A percentile compares a stretch with the other conserved stretches of the same genome.
phyloP scores from a whole-genome alignment of 2,888 invertebrate genomes.

The Biston betularia region DNA sequence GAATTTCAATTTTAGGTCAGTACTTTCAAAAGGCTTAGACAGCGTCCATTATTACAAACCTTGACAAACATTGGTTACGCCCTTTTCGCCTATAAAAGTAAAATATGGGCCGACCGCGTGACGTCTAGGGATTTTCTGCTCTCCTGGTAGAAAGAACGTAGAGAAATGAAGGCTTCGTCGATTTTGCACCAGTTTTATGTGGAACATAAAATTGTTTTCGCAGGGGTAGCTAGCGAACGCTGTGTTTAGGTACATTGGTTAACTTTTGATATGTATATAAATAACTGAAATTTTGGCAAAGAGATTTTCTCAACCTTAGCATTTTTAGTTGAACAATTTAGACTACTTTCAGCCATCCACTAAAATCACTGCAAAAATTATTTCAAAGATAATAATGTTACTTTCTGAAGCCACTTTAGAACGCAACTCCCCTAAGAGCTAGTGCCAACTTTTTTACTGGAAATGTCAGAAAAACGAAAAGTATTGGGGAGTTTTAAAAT shows the following conservation, averaged over 20 bases:
- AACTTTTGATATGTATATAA: conserved; percentile 9
- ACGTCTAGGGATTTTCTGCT: conserved; percentile 52
- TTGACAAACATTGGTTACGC: conserved; percentile 65
- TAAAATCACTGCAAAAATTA: conserved; percentile 30
- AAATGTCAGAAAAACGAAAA: conserved; percentile 44
- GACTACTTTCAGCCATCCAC: neutral
- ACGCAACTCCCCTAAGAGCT: conserved; percentile 33
- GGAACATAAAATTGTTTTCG: conserved; percentile 29
- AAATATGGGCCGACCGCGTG: conserved; percentile 60
- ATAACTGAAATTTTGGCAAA: conserved; percentile 5
- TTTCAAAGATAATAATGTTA: conserved; percentile 37
- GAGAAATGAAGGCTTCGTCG: conserved; percentile 32
- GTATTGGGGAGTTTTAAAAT: no score
- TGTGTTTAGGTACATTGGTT: conserved; percentile 13
- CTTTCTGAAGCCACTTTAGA: conserved; percentile 32
- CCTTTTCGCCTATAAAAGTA: conserved; percentile 64
- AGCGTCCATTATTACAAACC: conserved; percentile 59
- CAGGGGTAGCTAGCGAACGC: conserved; percentile 5
- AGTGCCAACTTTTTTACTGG: conserved; percentile 42
- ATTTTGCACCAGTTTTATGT: conserved; percentile 34
- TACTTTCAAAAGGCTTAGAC: conserved; percentile 61
- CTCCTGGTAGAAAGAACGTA: conserved; percentile 49
- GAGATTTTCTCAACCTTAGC: neutral
- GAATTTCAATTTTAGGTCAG: conserved; percentile 71
- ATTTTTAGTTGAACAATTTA: neutral